Percentiles rank a stretch among this genome's conserved stretches.
Conservation (phyloP, 2,113 vertebrate genomes). For the Mohoua ochrocephala region DNA sequence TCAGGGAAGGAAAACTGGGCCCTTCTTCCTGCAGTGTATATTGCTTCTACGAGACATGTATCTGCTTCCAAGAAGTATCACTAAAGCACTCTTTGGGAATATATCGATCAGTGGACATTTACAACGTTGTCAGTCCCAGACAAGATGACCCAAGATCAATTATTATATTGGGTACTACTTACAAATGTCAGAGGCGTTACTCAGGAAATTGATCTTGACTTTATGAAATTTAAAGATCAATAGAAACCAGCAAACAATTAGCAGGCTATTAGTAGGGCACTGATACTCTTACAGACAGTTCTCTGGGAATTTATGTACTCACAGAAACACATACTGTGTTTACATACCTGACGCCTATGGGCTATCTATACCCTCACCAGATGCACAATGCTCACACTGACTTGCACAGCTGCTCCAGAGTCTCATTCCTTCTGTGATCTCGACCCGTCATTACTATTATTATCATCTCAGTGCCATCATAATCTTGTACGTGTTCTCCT, state of each 20-base stretch:
- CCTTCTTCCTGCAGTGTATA: not conserved
- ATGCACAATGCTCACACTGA: not conserved
- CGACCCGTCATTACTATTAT: not conserved
- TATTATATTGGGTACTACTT: not conserved
- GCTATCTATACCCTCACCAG: not conserved
- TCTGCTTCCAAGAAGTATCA: not conserved
- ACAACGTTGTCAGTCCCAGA: not conserved
- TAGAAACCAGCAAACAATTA: constrained; percentile 35
- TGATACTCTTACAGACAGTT: not conserved
- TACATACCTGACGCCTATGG: not conserved
- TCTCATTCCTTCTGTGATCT: not conserved
- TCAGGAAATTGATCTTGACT: constrained; percentile 14
- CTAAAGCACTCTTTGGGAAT: not conserved
- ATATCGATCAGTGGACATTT: not conserved
- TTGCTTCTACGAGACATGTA: not conserved
- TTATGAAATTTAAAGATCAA: constrained; percentile 47
- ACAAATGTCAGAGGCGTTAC: constrained; percentile 29
- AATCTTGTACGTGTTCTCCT: not conserved
- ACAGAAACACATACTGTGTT: not conserved
- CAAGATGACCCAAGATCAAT: not conserved
- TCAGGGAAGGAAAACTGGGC: not conserved
- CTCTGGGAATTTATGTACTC: not conserved
- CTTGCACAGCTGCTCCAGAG: not conserved
- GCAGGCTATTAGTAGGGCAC: not conserved
- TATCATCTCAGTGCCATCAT: not conserved